Conservation (phyloP, 2,113 vertebrate genomes). For the Hydrochoerus hydrochaeris region DNA sequence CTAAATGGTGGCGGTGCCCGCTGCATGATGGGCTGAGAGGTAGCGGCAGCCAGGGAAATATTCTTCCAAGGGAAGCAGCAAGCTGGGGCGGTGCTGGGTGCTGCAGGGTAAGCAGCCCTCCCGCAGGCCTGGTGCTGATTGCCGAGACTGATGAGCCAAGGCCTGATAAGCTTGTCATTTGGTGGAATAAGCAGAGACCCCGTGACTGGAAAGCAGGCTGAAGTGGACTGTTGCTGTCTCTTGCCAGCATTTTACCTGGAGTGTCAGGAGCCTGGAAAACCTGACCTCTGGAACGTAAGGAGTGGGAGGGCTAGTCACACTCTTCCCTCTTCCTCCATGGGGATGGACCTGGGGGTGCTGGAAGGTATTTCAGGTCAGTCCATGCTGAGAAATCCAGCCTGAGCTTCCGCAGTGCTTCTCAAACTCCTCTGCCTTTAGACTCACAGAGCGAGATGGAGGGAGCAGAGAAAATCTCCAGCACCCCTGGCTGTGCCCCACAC, state of each 20-base stretch:
- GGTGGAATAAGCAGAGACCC: background rate
- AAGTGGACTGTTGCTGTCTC: background rate
- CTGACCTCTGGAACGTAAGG: background rate
- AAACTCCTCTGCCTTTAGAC: background rate
- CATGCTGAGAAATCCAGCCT: background rate
- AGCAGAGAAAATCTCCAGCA: background rate
- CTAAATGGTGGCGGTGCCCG: background rate
- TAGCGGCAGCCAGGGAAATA: background rate
- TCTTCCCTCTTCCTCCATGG: background rate
- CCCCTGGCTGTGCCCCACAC: background rate
- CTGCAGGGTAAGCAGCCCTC: background rate
- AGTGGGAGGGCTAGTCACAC: rapidly evolving
- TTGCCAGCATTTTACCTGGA: background rate
- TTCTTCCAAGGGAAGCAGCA: background rate
- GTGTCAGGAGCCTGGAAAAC: background rate
- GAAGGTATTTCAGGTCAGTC: background rate
- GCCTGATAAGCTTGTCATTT: conserved; percentile 4
- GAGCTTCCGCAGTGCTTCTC: background rate
- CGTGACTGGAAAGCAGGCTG: background rate
- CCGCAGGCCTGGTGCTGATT: background rate
- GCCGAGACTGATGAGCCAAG: background rate
- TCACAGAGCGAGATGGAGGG: background rate
- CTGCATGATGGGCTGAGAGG: conserved; percentile 44
- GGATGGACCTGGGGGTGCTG: rapidly evolving
- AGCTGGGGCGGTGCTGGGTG: background rate